Base-by-base conservation (phyloP, 2,888 invertebrate genomes). In the Cryptus armator region DNA sequence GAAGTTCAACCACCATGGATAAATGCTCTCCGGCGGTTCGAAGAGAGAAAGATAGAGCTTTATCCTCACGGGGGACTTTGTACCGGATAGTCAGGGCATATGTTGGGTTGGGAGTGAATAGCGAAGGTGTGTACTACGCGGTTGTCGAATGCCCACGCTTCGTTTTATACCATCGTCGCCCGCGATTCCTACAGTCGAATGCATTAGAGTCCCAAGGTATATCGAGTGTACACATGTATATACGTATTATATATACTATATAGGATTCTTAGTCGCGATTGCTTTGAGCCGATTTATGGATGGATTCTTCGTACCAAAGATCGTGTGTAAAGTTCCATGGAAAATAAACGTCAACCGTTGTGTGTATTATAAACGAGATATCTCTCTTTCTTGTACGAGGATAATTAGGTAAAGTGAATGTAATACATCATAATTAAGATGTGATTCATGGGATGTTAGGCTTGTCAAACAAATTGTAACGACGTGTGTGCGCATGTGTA, bases 131-230 rank as follows among this genome's bases (percentile, higher is more conserved):
- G 82, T 79, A 82, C 74, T 82, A 78, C 82, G 84, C 77, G 82
- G 78, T 75, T 85, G 84, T 85, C 78, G 82, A 85, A 78, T 85
- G 84, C 82, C 84, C 82, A 85, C 84, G 84, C 82, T 78, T 70
- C 48, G 48, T 78, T 82, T 85, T 82, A 78, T 82, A 82, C 82
- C 74, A 78, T 85, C 81, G 78, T 82, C 64, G 37, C 37, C 37
- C 37, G 78, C 74, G 78, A 81, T 84, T 81, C 51, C 76, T 66
- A 64, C 64, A 29, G 62, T 82, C 62, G 84, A 82, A 82, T 74
- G 78, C 71, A 53, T 64, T 16, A 37, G 37, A 14, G 53, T 82
- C 62, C 67, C 71, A 24, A 24, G 24, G 53, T 67, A 62, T 78
- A 78, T 82, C 59, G 19, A 19, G 37, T 37, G 1, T 37, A 37